Conservation (phyloP, 1,140 invertebrate species). For the Popillia japonica region DNA sequence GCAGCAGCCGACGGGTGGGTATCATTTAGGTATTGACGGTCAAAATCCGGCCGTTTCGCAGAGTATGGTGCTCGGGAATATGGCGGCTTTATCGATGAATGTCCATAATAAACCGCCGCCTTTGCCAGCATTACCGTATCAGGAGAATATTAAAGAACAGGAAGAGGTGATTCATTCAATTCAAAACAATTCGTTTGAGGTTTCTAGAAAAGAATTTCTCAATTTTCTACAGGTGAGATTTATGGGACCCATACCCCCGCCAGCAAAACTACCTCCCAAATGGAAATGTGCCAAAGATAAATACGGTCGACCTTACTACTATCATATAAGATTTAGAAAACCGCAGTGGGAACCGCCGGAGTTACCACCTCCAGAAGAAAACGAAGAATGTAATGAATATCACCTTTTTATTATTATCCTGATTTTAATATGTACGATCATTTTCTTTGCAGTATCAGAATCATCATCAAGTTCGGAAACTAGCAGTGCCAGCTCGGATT, state of each 20-base stretch:
- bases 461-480: constrained; percentile 60
- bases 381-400: constrained; percentile 58
- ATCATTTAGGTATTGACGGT: not conserved
- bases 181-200: too few relatives aligned
- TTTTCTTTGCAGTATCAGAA: constrained; percentile 63
- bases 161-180: constrained; percentile 5
- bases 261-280: constrained; percentile 78
- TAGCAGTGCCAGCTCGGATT: constrained; percentile 60
- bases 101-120: constrained; percentile 37
- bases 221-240: constrained; percentile 51
- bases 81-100: not conserved
- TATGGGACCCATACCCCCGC: constrained; percentile 61
- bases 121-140: constrained; percentile 44
- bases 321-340: constrained; percentile 82
- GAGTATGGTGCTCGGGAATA: not conserved
- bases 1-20: not conserved
- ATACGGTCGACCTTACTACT: constrained; percentile 89
- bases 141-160: constrained; percentile 43
- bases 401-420: not conserved
- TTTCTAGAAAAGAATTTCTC: not conserved
- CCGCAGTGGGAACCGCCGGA: constrained; percentile 90
- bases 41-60: not conserved
- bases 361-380: constrained; percentile 43
- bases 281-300: constrained; percentile 86
- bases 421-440: not conserved